phyloP scores from a whole-genome alignment of 2,888 invertebrate genomes.

The Lacanobia oleracea region DNA sequence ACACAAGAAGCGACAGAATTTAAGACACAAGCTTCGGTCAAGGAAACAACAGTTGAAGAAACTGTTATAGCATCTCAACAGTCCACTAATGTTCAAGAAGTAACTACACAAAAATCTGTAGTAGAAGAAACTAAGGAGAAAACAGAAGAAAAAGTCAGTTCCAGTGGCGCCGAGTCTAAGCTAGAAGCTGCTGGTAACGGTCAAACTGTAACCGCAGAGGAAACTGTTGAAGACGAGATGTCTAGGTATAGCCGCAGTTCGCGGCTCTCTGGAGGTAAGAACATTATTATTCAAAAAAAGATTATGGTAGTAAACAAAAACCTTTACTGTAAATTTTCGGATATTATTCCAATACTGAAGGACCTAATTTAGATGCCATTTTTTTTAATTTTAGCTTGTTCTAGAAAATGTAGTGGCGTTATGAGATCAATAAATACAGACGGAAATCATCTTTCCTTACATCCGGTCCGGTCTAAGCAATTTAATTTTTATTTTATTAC shows the following conservation, averaged over 20 bases:
- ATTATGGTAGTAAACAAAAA: too few species aligned
- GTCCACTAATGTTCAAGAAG: conserved; percentile 57
- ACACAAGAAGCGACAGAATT: conserved; percentile 50
- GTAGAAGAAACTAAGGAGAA: conserved; percentile 62
- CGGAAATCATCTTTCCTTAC: too few species aligned
- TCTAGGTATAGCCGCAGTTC: conserved; percentile 92
- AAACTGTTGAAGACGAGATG: conserved; percentile 85
- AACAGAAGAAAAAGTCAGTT: conserved; percentile 60
- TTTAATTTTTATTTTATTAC: background rate
- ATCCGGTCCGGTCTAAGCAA: too few species aligned
- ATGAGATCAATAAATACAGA: too few species aligned
- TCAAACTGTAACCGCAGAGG: conserved; percentile 86
- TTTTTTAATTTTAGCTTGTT: too few species aligned
- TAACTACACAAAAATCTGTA: conserved; percentile 62
- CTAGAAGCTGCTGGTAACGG: conserved; percentile 71
- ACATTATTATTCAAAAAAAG: background rate
- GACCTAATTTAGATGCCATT: too few species aligned
- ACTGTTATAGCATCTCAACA: conserved; percentile 57
- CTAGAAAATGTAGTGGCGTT: too few species aligned
- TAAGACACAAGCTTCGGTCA: conserved; percentile 53
- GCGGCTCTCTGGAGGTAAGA: conserved; percentile 91
- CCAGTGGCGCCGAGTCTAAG: conserved; percentile 67
- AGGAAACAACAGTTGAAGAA: conserved; percentile 51
- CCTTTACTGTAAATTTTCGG: too few species aligned
- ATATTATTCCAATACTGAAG: too few species aligned